Evolutionary conservation across 2,113 vertebrate genomes (phyloP), one percentile per base, ranked within the genome.

Genomic region (Amblyopsis rosae): DNA sequence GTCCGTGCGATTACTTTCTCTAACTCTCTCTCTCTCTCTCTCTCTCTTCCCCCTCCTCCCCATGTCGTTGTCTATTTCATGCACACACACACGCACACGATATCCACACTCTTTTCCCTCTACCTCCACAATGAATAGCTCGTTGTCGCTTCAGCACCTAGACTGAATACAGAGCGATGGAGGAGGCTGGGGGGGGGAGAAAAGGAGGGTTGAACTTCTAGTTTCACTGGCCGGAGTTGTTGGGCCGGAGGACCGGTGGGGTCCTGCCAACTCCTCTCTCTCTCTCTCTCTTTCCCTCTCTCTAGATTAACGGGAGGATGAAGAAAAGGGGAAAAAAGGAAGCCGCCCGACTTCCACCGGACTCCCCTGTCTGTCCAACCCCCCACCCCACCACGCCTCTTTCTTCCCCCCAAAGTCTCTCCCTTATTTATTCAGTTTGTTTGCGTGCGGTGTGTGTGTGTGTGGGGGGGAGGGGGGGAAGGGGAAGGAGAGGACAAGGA

Each of bases 131-230:
- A 91, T 93, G 91, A 93, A 93, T 92, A 86, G 91, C 83, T 84
- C 82, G 83, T 93, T 93, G 91, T 93, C 93, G 90, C 87, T 88
- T 82, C 81, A 89, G 87, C 87, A 93, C 90, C 90, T 90, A 88
- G 82, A 75, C 88, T 89, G 93, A 89, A 93, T 93, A 92, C 91
- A 91, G 91, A 93, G 79, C 85, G 80, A 86, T 73, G 61, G 61
- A 53, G 57, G 12, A 15, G 65, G 69, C 26, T 26, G 80, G 83
- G 79, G 80, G 83, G 69, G 49, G 82, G 76, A 84, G 26, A 3
- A 3, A 26, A 26, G 26, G 26, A 26, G 26, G 26, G 26, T 26
- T 26, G 26, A 26, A 26, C 26, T 26, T 26, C 26, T 26, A 26
- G 26, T 26, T 26, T 26, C 26, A 26, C 13, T 26, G 17, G 58